Percentiles rank a stretch among this genome's conserved stretches.
Evolutionary conservation across 2,113 vertebrate genomes (phyloP).

Genomic region (Ochotona princeps): DNA sequence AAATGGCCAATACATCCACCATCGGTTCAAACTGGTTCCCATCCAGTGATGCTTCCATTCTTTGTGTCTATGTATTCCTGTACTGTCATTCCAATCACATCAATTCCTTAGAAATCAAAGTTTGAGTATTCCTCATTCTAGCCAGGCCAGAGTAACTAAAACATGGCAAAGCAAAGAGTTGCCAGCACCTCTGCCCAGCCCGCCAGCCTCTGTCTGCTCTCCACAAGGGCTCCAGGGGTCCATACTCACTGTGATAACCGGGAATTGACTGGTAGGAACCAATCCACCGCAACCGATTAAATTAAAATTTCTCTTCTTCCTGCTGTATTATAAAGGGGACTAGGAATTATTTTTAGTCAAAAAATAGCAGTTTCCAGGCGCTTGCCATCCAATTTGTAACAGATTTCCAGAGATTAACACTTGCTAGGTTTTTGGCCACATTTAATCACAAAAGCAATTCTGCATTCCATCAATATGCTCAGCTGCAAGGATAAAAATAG

Average conservation of each 20-base stretch:
- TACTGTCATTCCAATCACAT: background rate
- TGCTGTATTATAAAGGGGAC: constrained; percentile 50
- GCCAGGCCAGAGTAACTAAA: background rate
- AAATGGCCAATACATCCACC: background rate
- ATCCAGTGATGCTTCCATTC: background rate
- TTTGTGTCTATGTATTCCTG: background rate
- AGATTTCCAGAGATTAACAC: constrained; percentile 81
- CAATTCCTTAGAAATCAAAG: background rate
- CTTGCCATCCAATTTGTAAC: constrained; percentile 77
- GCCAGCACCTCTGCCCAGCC: background rate
- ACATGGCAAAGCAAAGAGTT: background rate
- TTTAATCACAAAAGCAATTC: constrained; percentile 79
- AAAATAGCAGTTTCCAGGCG: constrained; percentile 72
- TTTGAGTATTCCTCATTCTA: background rate
- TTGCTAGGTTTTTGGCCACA: constrained; percentile 70
- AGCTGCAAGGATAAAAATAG: constrained; percentile 68
- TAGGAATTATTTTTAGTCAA: constrained; percentile 77
- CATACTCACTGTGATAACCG: background rate
- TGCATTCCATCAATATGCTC: constrained; percentile 56
- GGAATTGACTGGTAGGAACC: constrained; percentile 8
- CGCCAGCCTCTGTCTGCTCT: background rate
- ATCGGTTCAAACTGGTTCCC: background rate
- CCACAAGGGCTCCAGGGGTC: background rate
- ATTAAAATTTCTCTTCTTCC: constrained; percentile 44
- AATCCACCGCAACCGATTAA: background rate